These are phyloP conservation scores for Danaus chrysippus DNA, from an alignment of 2,888 invertebrate genomes.

Conservation along the genomic window DNA sequence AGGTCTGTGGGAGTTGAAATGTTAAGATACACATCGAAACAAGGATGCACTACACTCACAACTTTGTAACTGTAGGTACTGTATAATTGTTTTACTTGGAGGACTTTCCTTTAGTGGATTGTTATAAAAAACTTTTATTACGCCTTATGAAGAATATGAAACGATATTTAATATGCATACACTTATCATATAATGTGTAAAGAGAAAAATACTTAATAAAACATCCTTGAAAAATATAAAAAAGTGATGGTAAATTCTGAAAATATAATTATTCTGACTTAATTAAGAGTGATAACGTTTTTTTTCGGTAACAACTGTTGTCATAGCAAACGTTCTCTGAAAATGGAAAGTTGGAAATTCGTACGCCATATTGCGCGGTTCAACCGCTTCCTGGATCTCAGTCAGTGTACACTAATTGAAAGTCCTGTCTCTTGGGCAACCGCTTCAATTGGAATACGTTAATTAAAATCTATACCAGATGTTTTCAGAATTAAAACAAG, in stretches of 20 bases:
- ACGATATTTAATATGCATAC: too few relatives aligned
- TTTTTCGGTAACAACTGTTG: conserved; percentile 10
- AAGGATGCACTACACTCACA: neutral
- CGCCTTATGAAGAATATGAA: neutral
- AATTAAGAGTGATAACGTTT: neutral
- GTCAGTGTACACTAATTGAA: conserved; percentile 5
- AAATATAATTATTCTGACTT: neutral
- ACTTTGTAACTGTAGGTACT: neutral
- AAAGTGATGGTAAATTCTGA: too few relatives aligned
- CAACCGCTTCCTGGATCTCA: conserved; percentile 11
- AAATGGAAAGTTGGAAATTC: conserved; percentile 8
- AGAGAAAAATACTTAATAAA: neutral
- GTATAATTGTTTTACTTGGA: conserved; percentile 2
- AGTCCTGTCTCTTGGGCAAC: conserved; percentile 2
- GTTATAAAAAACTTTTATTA: conserved; percentile 1
- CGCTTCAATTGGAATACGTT: conserved; percentile 5
- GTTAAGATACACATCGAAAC: conserved; percentile 3
- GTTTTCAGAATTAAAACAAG: neutral
- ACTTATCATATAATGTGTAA: too few relatives aligned
- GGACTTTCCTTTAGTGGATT: neutral
- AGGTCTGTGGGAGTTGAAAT: conserved; percentile 1
- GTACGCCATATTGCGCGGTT: conserved; percentile 4
- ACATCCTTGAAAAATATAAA: neutral
- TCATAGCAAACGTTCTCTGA: conserved; percentile 9
- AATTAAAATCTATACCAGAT: neutral